These are phyloP conservation scores for Thamnophis sirtalis DNA, from an alignment of 2,113 vertebrate species.

Conservation along the genomic window DNA sequence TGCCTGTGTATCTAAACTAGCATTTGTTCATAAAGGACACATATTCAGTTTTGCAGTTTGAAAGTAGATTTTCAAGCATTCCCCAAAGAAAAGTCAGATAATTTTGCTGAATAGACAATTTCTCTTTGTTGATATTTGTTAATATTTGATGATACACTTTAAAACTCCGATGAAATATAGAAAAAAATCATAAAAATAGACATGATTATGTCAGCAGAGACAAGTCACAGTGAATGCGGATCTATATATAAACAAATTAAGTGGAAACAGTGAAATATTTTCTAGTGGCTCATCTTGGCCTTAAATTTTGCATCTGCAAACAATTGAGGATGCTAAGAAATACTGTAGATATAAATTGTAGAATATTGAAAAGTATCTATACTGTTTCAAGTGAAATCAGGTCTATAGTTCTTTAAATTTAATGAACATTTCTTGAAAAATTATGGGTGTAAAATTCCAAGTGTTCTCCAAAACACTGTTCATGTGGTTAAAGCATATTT, in stretches of 20 bases:
- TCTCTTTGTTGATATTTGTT: background rate
- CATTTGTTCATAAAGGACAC: background rate
- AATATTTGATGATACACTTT: background rate
- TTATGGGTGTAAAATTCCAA: conserved; percentile 7
- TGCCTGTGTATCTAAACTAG: background rate
- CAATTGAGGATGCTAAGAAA: conserved; percentile 28
- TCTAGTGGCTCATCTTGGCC: conserved; percentile 16
- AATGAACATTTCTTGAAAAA: background rate
- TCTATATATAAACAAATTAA: conserved; percentile 27
- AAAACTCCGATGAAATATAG: background rate
- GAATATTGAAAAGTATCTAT: conserved; percentile 1
- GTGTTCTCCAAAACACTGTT: background rate
- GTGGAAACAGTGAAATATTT: background rate
- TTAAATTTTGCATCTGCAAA: conserved; percentile 33
- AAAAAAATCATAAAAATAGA: conserved; percentile 6
- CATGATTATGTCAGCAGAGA: background rate
- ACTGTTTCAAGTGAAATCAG: background rate
- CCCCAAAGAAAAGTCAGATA: background rate
- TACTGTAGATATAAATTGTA: conserved; percentile 27
- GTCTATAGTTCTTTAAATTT: background rate
- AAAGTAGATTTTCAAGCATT: background rate
- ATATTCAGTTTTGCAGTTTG: background rate
- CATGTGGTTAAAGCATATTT: background rate
- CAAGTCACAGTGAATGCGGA: conserved; percentile 4
- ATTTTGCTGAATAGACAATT: background rate